Conservation (phyloP, 2,797 vertebrate genomes). For the Diceros bicornis region DNA sequence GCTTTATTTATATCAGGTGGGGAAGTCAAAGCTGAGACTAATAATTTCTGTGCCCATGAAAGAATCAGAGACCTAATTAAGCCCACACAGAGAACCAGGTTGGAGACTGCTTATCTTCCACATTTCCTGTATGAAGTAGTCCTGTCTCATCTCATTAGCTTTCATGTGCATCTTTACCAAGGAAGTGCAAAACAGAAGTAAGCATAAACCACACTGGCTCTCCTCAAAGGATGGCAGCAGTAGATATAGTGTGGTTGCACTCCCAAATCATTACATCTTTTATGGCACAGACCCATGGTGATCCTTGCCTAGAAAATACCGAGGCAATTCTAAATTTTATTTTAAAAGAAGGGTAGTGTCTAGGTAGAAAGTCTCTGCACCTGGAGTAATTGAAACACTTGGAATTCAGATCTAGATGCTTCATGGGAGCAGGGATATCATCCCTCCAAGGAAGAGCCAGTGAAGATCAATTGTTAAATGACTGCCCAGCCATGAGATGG, state of each 20-base stretch:
- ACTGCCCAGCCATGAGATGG: background rate
- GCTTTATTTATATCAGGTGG: conserved; percentile 64
- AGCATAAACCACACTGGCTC: background rate
- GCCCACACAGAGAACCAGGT: background rate
- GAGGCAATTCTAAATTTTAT: background rate
- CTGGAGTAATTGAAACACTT: background rate
- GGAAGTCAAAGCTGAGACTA: conserved; percentile 74
- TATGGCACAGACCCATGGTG: background rate
- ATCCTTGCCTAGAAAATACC: background rate
- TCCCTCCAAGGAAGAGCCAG: background rate
- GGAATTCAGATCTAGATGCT: background rate
- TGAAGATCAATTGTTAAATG: background rate
- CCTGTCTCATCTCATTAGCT: background rate
- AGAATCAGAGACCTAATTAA: conserved; percentile 57
- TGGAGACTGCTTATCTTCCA: background rate
- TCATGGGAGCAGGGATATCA: background rate
- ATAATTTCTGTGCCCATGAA: conserved; percentile 59
- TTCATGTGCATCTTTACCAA: background rate
- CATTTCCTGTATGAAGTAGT: conserved; percentile 19
- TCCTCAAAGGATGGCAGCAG: background rate
- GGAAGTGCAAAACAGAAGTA: background rate
- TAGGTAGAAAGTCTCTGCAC: background rate
- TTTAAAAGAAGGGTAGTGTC: background rate
- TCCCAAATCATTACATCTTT: background rate
- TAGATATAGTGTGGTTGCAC: background rate